Percentiles rank a stretch among this genome's conserved stretches.
Evolutionary conservation across 2,113 vertebrate species (phyloP).

Genomic region (Agapornis roseicollis): DNA sequence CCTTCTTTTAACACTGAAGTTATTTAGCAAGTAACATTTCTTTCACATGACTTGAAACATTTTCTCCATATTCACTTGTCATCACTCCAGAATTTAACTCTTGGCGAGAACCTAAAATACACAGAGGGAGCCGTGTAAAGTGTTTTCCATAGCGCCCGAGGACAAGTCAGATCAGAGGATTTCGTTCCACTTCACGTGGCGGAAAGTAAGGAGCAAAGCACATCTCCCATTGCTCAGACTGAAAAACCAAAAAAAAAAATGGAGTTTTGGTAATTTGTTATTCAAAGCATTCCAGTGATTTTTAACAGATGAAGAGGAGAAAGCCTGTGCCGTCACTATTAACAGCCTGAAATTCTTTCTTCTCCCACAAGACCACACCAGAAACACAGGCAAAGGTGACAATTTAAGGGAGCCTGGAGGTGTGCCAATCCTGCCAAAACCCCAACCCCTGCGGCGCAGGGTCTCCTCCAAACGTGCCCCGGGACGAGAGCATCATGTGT

Average conservation of each 20-base stretch:
- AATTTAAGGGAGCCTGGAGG: not conserved
- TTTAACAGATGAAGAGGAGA: conserved; percentile 38
- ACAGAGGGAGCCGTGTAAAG: not conserved
- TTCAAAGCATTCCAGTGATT: conserved; percentile 26
- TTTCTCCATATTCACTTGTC: conserved; percentile 17
- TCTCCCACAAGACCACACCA: conserved; percentile 13
- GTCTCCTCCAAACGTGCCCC: not conserved
- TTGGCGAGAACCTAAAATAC: not conserved
- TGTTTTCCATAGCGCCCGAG: not conserved
- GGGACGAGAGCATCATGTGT: accelerated
- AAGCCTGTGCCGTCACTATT: not conserved
- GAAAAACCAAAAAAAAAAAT: not conserved
- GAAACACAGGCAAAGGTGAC: not conserved
- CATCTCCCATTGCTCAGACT: not conserved
- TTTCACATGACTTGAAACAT: conserved; percentile 50
- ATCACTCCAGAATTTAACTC: not conserved
- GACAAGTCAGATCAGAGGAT: not conserved
- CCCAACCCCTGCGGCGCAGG: not conserved
- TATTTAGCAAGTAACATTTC: conserved; percentile 38
- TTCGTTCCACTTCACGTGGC: not conserved
- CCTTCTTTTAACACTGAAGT: conserved; percentile 17
- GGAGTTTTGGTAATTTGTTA: not conserved
- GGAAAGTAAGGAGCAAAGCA: not conserved
- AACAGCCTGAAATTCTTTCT: conserved; percentile 37
- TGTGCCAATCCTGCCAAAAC: not conserved